Base-by-base conservation (phyloP, 2,113 vertebrate genomes). In the Dendrocopos noguchii region DNA sequence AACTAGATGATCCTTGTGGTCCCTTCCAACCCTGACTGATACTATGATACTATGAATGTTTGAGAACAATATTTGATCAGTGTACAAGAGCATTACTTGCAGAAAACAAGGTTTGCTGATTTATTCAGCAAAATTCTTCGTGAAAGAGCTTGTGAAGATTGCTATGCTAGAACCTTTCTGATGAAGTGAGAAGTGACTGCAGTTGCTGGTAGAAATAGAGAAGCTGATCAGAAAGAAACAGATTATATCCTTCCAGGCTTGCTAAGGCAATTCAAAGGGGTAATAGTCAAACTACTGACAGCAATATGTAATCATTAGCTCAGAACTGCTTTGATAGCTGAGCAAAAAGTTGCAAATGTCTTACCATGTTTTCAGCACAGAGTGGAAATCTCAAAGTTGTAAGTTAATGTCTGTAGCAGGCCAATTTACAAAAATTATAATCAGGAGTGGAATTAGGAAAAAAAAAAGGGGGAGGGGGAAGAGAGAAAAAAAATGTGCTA, bases 51-150 rank as follows among this genome's bases (percentile, higher is more conserved):
- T n/a, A n/a, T n/a, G n/a, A n/a, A n/a, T 65, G 47, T 53, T 39
- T 79, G 65, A 61, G 29, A 34, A 50, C n/a, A 84, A 39, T 76
- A 50, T 87, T 73, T 92, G 44, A 65, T 66, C 50, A 80, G 55
- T 84, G 39, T n/a, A 57, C 67, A 44, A 68, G 24, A 81, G 20
- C n/a, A 50, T 55, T 76, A 27, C 63, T 68, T 87, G 44, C 27
- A 87, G 89, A 93, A 92, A 94, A 87, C 77, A 82, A 50, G 53
- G 9, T 83, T 88, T 84, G 20, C 28, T 88, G 33, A 53, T 82
- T 88, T 79, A 9, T 73, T 91, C 47, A 79, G 74, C 61, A 78
- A 64, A 83, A 60, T 66, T 93, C 24, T 84, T 81, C 70, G 10
- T 84, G 68, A 27, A 73, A 84, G 57, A 55, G 17, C 63, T 91